Base-by-base conservation (phyloP, 2,888 invertebrate genomes). In the Caenorhabditis sp. region DNA sequence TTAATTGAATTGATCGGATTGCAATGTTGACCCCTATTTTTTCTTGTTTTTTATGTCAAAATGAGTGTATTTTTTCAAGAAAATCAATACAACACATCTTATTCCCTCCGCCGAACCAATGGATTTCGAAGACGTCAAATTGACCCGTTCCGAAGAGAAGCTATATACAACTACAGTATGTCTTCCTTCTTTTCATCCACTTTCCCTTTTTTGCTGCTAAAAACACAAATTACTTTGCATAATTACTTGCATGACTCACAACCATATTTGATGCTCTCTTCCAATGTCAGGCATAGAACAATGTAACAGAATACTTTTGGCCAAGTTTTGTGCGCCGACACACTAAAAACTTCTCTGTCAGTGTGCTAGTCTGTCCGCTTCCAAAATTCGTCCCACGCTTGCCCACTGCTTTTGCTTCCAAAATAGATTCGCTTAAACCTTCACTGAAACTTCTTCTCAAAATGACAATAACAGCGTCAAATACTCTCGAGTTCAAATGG, bases 401-500 rank as follows among this genome's bases (percentile, higher is more conserved):
- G 55, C 40, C 6, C 13, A 13, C 13, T 13, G 40, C 40, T 13
- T 40, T 24, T 28, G 37, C 62, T 47, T 77, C 62, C 76, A 77
- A 67, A 77, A 68, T 77, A 77, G 76, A 68, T 61, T 68, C 76
- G 15, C 56, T 62, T 47, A 77, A 67, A 55, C 61, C 61, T 28
- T 53, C 65, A 20, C 60, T 76, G 40, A 65, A 65, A 58, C 40
- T 72, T 62, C 32, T 53, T 26, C 22, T 68, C 13, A 80, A 67
- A 70, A 81, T 81, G 81, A 76, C 76, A 55, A 71, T 81, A 50
- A 76, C 81, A 70, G 81, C 81, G 55, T 81, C 81, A 50, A 81
- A 77, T 26, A 72, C 77, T 6, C 37, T 82, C 56, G 82, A 82
- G 62, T 82, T 82, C 72, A 82, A 82, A 82, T 82, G 77, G 77